phyloP scores from a whole-genome alignment of 2,888 invertebrate species.

The Dryobotodes eremita region DNA sequence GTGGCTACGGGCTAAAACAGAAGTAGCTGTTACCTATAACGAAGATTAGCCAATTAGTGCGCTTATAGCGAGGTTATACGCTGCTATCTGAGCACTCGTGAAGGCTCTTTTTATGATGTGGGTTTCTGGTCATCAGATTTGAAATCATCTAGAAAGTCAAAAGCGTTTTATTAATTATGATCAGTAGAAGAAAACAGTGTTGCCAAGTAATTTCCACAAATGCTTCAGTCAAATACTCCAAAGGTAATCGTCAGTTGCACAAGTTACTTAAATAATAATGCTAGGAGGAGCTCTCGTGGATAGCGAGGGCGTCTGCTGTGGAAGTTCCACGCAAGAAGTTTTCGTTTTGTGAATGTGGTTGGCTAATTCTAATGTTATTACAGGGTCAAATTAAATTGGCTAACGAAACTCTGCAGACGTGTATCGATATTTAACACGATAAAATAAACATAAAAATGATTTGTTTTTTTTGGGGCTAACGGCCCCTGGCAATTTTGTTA shows the following conservation, averaged over 20 bases:
- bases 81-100: not conserved
- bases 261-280: slow-evolving; percentile 38
- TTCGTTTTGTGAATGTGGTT: slow-evolving; percentile 23
- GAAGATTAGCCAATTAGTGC: slow-evolving; percentile 1
- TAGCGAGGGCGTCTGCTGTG: slow-evolving; percentile 36
- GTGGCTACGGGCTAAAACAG: not conserved
- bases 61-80: not conserved
- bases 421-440: too few species aligned
- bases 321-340: slow-evolving; percentile 43
- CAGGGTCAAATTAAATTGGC: too few species aligned
- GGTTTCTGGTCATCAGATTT: not conserved
- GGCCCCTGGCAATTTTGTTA: too few species aligned
- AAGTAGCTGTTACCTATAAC: not conserved
- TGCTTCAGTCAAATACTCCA: slow-evolving; percentile 32
- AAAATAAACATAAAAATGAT: too few species aligned
- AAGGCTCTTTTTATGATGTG: not conserved
- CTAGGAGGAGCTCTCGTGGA: slow-evolving; percentile 26
- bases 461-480: too few species aligned
- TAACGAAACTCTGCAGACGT: too few species aligned
- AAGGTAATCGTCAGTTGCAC: slow-evolving; percentile 41
- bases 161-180: not conserved
- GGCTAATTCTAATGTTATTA: not conserved
- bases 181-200: slow-evolving; percentile 5
- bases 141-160: not conserved
- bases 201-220: slow-evolving; percentile 30